phyloP scores from a whole-genome alignment of 2,888 invertebrate species.

The Operophtera brumata region DNA sequence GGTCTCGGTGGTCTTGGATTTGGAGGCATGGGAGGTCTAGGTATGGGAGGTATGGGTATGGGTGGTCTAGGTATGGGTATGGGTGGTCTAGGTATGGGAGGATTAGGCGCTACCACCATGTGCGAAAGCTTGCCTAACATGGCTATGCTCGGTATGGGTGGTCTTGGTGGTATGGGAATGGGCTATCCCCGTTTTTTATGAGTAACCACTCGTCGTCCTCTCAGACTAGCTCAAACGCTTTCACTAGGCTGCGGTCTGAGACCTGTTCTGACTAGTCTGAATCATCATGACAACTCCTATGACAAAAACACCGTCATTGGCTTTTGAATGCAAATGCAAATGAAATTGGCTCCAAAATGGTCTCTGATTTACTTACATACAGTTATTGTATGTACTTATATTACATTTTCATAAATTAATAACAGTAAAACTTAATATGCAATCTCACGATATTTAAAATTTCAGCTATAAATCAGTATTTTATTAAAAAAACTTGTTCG shows the following conservation, averaged over 20 bases:
- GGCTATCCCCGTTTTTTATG: constrained; percentile 48
- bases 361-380: background rate
- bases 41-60: constrained; percentile 1
- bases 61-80: constrained; percentile 8
- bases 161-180: constrained; percentile 7
- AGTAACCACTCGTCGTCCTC: constrained; percentile 31
- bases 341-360: background rate
- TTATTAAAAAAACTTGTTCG: background rate
- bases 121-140: constrained; percentile 31
- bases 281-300: background rate
- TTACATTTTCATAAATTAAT: too few relatives aligned
- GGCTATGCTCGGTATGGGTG: constrained; percentile 1
- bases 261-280: constrained; percentile 13
- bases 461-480: background rate
- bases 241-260: constrained; percentile 4
- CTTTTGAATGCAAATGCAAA: background rate
- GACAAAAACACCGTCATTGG: background rate
- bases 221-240: constrained; percentile 20
- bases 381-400: background rate
- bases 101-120: constrained; percentile 20
- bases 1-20: constrained; percentile 4
- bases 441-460: background rate
- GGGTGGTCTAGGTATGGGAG: constrained; percentile 3
- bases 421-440: constrained; percentile 4
- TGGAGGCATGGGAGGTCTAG: constrained; percentile 2